A percentile compares a stretch with the other conserved stretches of the same genome.
Evolutionary conservation across 2,797 vertebrate species (phyloP).

Genomic region (Amazonetta brasiliensis): DNA sequence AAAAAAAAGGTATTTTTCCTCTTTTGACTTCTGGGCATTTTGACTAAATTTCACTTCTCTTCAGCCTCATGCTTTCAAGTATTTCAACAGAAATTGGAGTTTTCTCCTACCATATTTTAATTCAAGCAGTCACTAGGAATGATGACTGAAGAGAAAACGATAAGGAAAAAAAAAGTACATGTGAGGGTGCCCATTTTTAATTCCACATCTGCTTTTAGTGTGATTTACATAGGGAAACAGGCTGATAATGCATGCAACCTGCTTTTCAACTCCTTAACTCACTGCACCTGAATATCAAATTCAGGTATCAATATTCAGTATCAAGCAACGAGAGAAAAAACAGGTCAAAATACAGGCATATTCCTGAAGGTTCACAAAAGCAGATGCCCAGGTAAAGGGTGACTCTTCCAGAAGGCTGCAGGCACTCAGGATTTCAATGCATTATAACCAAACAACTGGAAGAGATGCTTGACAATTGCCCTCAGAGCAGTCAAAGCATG

Average conservation of each 20-base stretch:
- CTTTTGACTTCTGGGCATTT: neutral
- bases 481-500: fast-evolving
- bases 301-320: no score
- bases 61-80: neutral
- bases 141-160: neutral
- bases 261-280: neutral
- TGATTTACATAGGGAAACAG: neutral
- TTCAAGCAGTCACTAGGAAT: neutral
- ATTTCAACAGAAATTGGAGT: neutral
- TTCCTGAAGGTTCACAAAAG: neutral
- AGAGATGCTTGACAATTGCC: neutral
- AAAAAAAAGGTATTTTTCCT: neutral
- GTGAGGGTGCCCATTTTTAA: neutral
- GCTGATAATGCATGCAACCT: neutral
- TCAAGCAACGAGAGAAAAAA: neutral
- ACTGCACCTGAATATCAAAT: neutral
- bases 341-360: neutral
- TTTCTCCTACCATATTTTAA: neutral
- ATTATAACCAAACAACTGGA: neutral
- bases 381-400: neutral
- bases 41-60: neutral
- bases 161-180: neutral
- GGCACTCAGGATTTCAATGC: neutral
- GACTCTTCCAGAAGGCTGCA: neutral
- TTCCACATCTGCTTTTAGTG: neutral